phyloP scores from a whole-genome alignment of 1,140 invertebrate species.

The Drosophila lacteicornis region DNA sequence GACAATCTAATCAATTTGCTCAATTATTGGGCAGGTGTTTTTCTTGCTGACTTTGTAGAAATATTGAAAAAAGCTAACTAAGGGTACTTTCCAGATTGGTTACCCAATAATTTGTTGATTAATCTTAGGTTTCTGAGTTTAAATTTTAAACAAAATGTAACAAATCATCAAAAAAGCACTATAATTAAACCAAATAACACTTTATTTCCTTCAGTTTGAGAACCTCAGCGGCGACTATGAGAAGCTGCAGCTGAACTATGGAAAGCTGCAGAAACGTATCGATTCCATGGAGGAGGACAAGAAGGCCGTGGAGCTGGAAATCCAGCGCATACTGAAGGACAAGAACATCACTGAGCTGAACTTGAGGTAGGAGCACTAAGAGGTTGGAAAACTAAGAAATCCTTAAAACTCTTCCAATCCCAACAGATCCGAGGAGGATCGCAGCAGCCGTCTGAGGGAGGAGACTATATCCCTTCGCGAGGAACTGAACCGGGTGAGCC shows the following conservation, averaged over 20 bases:
- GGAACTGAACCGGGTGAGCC: constrained; percentile 90
- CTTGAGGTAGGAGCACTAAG: constrained; percentile 70
- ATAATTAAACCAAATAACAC: not conserved
- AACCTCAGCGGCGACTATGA: constrained; percentile 90
- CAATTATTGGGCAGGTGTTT: not conserved
- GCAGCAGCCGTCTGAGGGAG: constrained; percentile 90
- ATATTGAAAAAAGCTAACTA: not conserved
- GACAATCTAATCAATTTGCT: not conserved
- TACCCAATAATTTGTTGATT: not conserved
- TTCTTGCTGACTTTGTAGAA: not conserved
- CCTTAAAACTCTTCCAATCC: not conserved
- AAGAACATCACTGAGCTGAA: constrained; percentile 87
- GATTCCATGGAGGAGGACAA: constrained; percentile 91
- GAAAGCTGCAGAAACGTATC: constrained; percentile 90
- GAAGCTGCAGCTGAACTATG: constrained; percentile 90
- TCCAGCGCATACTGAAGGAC: constrained; percentile 90
- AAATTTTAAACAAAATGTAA: too few species aligned
- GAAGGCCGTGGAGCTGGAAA: constrained; percentile 89
- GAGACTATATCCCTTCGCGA: constrained; percentile 90
- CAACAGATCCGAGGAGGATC: constrained; percentile 90
- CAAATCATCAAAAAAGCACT: not conserved
- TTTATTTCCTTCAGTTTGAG: constrained; percentile 87
- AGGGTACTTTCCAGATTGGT: not conserved
- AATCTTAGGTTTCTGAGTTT: not conserved
- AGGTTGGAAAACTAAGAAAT: accelerated